These are phyloP conservation scores for Syrmaticus mikado DNA, from an alignment of 2,113 vertebrate genomes.

Conservation along the genomic window DNA sequence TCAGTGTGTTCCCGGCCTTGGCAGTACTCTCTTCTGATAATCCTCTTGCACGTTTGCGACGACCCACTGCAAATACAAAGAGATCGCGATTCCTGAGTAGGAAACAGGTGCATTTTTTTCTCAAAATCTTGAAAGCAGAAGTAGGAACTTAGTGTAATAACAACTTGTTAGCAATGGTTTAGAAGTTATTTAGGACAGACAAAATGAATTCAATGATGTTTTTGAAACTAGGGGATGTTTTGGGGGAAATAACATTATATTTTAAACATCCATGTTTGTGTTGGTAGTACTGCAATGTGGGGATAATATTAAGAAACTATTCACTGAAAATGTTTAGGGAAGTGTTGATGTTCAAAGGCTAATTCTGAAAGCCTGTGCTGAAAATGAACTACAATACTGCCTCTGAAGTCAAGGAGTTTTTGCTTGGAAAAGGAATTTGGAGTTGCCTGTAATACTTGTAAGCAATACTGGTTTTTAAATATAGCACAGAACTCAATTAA, in stretches of 20 bases:
- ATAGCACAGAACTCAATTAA: neutral
- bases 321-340: neutral
- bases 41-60: slow-evolving; percentile 72
- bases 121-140: neutral
- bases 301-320: neutral
- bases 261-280: neutral
- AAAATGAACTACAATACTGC: neutral
- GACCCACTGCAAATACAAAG: slow-evolving; percentile 78
- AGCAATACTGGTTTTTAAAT: neutral
- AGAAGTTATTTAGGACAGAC: neutral
- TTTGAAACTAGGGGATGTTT: neutral
- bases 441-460: neutral
- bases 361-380: neutral
- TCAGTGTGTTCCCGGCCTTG: slow-evolving; percentile 64
- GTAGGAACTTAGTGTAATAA: neutral
- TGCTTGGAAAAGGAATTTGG: neutral
- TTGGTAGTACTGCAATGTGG: neutral
- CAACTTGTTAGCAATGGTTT: neutral
- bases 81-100: slow-evolving; percentile 20
- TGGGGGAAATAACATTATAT: neutral
- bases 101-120: neutral
- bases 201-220: neutral
- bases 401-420: neutral
- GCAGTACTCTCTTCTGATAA: slow-evolving; percentile 70
- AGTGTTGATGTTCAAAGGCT: neutral